These are phyloP conservation scores for Peromyscus leucopus DNA, from an alignment of 2,113 vertebrate species.

Conservation along the genomic window DNA sequence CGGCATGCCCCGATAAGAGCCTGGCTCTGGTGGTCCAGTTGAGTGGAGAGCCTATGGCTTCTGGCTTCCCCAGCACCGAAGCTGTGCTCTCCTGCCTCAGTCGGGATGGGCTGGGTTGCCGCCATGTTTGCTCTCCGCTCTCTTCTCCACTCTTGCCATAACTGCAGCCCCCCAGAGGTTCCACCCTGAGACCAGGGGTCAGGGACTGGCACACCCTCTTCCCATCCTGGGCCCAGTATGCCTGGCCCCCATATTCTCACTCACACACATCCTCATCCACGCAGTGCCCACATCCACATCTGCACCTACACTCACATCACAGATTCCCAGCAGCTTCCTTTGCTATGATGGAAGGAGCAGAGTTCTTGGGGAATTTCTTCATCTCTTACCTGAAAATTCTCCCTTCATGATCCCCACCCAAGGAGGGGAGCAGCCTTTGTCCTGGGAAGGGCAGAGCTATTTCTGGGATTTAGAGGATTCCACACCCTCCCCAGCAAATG, in stretches of 20 bases:
- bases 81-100: neutral
- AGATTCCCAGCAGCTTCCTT: neutral
- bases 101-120: no score
- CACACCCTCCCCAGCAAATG: neutral
- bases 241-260: neutral
- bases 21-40: neutral
- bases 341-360: neutral
- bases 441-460: constrained; percentile 12
- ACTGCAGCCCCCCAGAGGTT: neutral
- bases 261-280: no score
- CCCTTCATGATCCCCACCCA: neutral
- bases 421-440: neutral
- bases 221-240: no score
- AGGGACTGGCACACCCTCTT: neutral
- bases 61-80: neutral
- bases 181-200: neutral
- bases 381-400: neutral
- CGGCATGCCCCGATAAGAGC: neutral
- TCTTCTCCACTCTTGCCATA: neutral
- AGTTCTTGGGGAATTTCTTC: neutral
- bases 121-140: neutral
- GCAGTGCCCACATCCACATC: no score
- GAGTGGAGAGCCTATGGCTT: neutral
- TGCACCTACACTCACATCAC: neutral
- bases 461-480: neutral